Evolutionary conservation across 2,888 invertebrate species (phyloP).

Genomic region (Conops quadrifasciatus): DNA sequence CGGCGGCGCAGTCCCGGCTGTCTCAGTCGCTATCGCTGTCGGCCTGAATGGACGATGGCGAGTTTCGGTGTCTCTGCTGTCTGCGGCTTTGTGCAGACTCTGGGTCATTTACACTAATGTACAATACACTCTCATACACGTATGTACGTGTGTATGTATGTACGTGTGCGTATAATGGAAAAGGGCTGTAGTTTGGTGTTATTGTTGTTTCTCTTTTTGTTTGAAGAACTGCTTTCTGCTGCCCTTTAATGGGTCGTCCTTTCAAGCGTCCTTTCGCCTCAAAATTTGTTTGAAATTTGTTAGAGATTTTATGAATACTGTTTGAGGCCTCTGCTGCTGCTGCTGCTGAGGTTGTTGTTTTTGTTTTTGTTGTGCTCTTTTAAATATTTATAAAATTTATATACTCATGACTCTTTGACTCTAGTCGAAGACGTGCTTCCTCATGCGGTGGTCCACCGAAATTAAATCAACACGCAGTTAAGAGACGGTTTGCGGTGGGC

Average conservation of each 20-base stretch:
- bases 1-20: no score
- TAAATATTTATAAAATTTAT: not conserved
- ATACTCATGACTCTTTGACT: conserved; percentile 27
- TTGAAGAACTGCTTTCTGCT: no score
- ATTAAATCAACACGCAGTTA: conserved; percentile 42
- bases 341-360: conserved; percentile 43
- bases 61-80: conserved; percentile 6
- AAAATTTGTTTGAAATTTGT: no score
- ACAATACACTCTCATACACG: not conserved
- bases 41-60: conserved; percentile 26
- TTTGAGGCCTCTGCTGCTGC: conserved; percentile 36
- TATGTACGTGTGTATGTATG: not conserved
- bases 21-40: conserved; percentile 22
- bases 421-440: no score
- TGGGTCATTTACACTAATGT: not conserved
- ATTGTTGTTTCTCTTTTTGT: not conserved
- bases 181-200: conserved; percentile 48
- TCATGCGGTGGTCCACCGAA: not conserved
- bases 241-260: not conserved
- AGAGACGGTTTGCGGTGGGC: conserved; percentile 17
- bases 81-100: conserved; percentile 4
- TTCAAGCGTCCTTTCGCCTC: conserved; percentile 16
- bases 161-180: conserved; percentile 36
- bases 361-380: conserved; percentile 46
- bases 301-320: no score